Percentiles rank a stretch among this genome's conserved stretches.
Evolutionary conservation across 2,113 vertebrate species (phyloP).

Genomic region (Lota lota): DNA sequence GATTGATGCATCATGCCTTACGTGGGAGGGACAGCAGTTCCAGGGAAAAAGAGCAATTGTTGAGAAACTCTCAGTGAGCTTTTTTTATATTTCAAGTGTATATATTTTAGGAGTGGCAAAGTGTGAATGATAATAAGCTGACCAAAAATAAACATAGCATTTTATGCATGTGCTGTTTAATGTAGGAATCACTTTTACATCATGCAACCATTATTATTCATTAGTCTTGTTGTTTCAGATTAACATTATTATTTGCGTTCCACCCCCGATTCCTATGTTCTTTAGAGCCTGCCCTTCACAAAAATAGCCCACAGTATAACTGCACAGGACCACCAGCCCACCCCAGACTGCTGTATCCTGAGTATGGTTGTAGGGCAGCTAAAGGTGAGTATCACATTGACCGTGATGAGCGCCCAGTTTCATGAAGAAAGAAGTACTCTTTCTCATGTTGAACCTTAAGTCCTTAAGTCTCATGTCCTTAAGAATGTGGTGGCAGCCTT

Average conservation of each 20-base stretch:
- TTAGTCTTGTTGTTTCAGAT: neutral
- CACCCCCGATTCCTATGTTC: slow-evolving; percentile 27
- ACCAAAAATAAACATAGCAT: no score
- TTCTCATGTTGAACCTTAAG: no score
- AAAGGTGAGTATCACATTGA: slow-evolving; percentile 78
- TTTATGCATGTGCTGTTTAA: no score
- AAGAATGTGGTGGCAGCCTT: no score
- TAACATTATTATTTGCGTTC: neutral
- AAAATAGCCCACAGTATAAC: slow-evolving; percentile 99
- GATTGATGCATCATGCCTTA: slow-evolving; percentile 97
- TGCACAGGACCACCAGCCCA: slow-evolving; percentile 97
- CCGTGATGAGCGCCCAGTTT: no score
- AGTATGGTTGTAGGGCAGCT: slow-evolving; percentile 99
- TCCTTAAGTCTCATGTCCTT: no score
- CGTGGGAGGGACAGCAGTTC: slow-evolving; percentile 97
- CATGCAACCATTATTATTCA: neutral
- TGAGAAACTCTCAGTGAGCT: slow-evolving; percentile 91
- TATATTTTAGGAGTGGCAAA: no score
- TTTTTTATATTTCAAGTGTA: neutral
- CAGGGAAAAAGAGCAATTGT: slow-evolving; percentile 96
- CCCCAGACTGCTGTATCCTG: slow-evolving; percentile 95
- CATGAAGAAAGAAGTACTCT: no score
- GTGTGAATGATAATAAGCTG: no score
- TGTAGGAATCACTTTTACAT: no score
- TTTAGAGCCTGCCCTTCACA: slow-evolving; percentile 93